Conservation (phyloP, 2,888 invertebrate genomes). For the Eupithecia pulchellata region DNA sequence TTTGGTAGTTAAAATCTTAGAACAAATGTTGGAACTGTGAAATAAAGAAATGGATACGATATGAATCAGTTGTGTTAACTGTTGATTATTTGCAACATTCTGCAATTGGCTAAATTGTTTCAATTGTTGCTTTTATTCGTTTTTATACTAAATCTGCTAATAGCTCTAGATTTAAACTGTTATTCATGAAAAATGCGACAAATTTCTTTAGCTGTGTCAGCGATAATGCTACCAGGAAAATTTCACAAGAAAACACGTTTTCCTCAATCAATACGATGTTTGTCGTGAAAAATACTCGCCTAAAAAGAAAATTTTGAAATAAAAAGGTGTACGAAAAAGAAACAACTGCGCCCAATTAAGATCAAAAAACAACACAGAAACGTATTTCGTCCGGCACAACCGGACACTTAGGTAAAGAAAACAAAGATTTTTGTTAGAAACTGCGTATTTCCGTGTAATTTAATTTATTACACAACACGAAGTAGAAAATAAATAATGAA, state of each 20-base stretch:
- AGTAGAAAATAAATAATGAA: neutral
- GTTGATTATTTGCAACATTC: too few species aligned
- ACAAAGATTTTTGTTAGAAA: neutral
- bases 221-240: slow-evolving; percentile 5
- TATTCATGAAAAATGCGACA: neutral
- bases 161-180: too few species aligned
- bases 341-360: neutral
- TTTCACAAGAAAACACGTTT: slow-evolving; percentile 6
- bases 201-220: neutral
- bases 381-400: neutral
- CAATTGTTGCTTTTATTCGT: too few species aligned
- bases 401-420: neutral
- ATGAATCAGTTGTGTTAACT: too few species aligned
- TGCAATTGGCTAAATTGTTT: too few species aligned
- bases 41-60: too few species aligned
- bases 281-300: slow-evolving; percentile 8
- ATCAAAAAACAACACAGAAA: neutral
- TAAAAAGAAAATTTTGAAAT: neutral
- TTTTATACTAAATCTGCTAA: too few species aligned
- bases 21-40: too few species aligned
- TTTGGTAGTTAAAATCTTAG: too few species aligned
- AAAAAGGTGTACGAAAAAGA: neutral
- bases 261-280: slow-evolving; percentile 18
- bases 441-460: too few species aligned
- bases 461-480: too few species aligned